Evolutionary conservation across 2,888 invertebrate species (phyloP).

Genomic region (Theodoxus fluviatilis): DNA sequence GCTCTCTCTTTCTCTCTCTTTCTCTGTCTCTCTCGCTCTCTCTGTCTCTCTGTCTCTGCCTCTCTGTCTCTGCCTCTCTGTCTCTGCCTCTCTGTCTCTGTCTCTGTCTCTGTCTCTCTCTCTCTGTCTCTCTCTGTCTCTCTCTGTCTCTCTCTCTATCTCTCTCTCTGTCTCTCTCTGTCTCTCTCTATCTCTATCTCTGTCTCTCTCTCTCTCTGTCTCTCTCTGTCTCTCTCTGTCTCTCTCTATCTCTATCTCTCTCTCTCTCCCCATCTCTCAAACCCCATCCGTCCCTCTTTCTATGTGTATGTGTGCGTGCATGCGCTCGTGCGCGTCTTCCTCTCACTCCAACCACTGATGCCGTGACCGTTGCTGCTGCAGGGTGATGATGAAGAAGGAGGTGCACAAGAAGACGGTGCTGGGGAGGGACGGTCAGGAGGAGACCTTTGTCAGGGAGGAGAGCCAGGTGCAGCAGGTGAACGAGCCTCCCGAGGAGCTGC

Average conservation of each 20-base stretch:
- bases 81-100: slow-evolving; percentile 6
- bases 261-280: slow-evolving; percentile 1
- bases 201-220: slow-evolving; percentile 21
- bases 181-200: neutral
- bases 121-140: slow-evolving; percentile 14
- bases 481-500: slow-evolving; percentile 68
- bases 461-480: slow-evolving; percentile 76
- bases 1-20: neutral
- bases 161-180: neutral
- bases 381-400: slow-evolving; percentile 63
- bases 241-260: slow-evolving; percentile 16
- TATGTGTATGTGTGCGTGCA: neutral
- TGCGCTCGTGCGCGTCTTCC: slow-evolving; percentile 10
- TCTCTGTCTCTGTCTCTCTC: slow-evolving; percentile 26
- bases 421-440: slow-evolving; percentile 56
- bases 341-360: neutral
- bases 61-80: neutral
- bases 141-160: slow-evolving; percentile 8
- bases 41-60: neutral
- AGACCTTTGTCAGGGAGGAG: slow-evolving; percentile 68
- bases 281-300: neutral
- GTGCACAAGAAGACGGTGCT: slow-evolving; percentile 60
- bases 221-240: slow-evolving; percentile 17
- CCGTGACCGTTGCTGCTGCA: slow-evolving; percentile 32
- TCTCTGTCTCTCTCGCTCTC: neutral